phyloP scores from a whole-genome alignment of 2,888 invertebrate genomes.

The Megamerina dolium region DNA sequence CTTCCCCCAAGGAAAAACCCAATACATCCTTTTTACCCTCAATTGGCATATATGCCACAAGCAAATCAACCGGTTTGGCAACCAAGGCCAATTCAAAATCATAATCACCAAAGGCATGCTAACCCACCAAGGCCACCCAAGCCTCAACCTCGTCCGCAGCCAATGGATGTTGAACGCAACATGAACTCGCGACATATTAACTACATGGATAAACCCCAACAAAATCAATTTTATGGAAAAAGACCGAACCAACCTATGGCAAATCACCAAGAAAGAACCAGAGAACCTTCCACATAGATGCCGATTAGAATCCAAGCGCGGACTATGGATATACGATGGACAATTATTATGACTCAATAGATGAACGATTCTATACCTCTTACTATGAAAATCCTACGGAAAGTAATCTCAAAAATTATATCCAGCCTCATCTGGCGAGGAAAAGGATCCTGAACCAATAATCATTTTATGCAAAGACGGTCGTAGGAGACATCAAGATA shows the following conservation, averaged over 20 bases:
- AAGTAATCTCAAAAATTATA: conserved; percentile 9
- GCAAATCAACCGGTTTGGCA: conserved; percentile 8
- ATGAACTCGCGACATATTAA: conserved; percentile 6
- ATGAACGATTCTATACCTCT: not conserved
- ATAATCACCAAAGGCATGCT: not conserved
- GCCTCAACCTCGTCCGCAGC: conserved; percentile 9
- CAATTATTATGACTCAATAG: not conserved
- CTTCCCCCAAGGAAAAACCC: no score
- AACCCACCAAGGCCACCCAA: conserved; percentile 8
- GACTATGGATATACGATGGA: no score
- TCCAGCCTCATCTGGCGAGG: conserved; percentile 7
- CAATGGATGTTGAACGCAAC: conserved; percentile 10
- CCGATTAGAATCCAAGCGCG: not conserved
- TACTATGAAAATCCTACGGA: conserved; percentile 10
- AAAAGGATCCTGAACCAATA: conserved; percentile 9
- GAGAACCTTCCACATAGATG: conserved; percentile 11
- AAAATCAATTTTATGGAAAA: conserved; percentile 1
- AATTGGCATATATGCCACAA: no score
- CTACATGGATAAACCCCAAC: conserved; percentile 12
- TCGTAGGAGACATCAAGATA: conserved; percentile 8
- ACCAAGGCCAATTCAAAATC: not conserved
- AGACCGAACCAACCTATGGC: conserved; percentile 1
- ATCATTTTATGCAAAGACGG: conserved; percentile 9
- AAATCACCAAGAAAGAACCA: conserved; percentile 5
- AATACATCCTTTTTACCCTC: no score